Conservation (phyloP, 1,140 invertebrate species). For the Sitobion miscanthi region DNA sequence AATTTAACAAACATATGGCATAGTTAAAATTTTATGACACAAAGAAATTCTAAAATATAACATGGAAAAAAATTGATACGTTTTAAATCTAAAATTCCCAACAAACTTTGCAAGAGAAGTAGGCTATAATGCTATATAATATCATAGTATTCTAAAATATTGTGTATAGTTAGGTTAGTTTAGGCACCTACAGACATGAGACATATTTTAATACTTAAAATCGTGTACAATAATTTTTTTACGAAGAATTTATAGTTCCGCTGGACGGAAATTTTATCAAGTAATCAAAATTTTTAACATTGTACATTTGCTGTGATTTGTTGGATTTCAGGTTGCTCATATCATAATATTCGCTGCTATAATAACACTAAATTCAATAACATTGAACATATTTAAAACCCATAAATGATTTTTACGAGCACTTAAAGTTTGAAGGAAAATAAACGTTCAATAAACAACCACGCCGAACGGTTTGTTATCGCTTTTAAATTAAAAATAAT, state of each 20-base stretch:
- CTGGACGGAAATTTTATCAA: too few species aligned
- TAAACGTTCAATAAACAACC: neutral
- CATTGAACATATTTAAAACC: neutral
- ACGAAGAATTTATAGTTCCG: too few species aligned
- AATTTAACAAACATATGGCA: too few species aligned
- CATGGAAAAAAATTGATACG: too few species aligned
- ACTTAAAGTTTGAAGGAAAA: neutral
- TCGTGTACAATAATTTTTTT: neutral
- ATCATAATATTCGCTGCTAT: neutral
- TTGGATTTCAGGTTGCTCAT: neutral
- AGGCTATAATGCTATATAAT: too few species aligned
- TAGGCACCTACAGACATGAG: neutral
- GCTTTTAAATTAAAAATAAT: neutral
- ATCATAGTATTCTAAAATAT: too few species aligned
- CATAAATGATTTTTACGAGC: neutral
- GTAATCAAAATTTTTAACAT: too few species aligned
- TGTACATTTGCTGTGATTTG: neutral
- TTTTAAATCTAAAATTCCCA: too few species aligned
- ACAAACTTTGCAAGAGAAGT: too few species aligned
- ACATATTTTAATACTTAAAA: neutral
- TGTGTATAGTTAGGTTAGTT: neutral
- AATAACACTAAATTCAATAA: conserved; percentile 11
- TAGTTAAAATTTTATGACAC: too few species aligned
- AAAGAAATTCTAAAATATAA: too few species aligned
- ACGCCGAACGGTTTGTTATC: neutral